Conservation (phyloP, 2,113 vertebrate species). For the Leptobrachium ailaonicum region DNA sequence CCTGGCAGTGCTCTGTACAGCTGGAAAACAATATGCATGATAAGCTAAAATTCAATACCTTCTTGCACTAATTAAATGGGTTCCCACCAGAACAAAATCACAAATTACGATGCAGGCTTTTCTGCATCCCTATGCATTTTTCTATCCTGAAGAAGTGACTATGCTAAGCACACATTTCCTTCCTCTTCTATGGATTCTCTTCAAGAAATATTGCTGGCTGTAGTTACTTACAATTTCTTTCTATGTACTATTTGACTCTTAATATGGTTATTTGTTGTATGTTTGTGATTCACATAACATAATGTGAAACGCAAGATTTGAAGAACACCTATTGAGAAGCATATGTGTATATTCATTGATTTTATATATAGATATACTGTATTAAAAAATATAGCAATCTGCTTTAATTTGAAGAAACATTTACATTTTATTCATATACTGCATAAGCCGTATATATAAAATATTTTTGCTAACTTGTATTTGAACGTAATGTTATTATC, state of each 20-base stretch:
- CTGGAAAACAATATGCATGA: slow-evolving; percentile 86
- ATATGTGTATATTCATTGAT: no score
- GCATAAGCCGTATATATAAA: no score
- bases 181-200: slow-evolving; percentile 52
- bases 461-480: no score
- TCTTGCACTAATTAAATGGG: slow-evolving; percentile 81
- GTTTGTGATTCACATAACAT: slow-evolving; percentile 41
- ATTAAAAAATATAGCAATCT: no score
- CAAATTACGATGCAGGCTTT: slow-evolving; percentile 77
- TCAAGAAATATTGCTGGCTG: slow-evolving; percentile 26
- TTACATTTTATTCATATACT: no score
- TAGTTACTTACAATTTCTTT: slow-evolving; percentile 33
- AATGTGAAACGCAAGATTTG: no score
- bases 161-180: slow-evolving; percentile 56
- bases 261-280: slow-evolving; percentile 37
- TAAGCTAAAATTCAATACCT: slow-evolving; percentile 88
- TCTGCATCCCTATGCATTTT: slow-evolving; percentile 79
- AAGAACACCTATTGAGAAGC: no score
- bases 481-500: no score
- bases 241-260: slow-evolving; percentile 20
- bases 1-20: slow-evolving; percentile 84
- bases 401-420: no score
- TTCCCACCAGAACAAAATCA: slow-evolving; percentile 80
- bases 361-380: no score
- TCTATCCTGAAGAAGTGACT: slow-evolving; percentile 68